These are phyloP conservation scores for Chiloscyllium punctatum DNA, from an alignment of 2,797 vertebrate genomes.

Conservation along the genomic window DNA sequence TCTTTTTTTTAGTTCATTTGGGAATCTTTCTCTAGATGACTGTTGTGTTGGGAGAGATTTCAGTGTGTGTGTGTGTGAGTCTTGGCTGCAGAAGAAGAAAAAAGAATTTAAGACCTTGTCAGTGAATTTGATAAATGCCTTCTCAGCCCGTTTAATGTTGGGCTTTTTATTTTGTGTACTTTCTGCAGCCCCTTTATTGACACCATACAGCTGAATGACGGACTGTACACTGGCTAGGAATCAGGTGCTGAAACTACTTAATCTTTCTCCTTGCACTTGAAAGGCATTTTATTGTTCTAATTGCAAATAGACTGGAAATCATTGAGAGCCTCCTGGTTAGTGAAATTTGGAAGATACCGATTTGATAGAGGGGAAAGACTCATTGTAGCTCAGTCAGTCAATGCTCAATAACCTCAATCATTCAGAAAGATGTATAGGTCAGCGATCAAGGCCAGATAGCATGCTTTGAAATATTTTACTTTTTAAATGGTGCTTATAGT, in stretches of 20 bases:
- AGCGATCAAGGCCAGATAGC: neutral
- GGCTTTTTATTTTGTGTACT: neutral
- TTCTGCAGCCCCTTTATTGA: neutral
- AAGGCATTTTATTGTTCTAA: neutral
- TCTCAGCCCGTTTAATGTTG: neutral
- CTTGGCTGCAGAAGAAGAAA: neutral
- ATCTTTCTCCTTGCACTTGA: neutral
- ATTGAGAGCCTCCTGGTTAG: neutral
- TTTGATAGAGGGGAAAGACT: neutral
- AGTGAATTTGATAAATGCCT: neutral
- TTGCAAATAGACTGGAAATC: neutral
- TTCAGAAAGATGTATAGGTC: neutral
- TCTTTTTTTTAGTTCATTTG: neutral
- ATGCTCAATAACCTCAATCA: neutral
- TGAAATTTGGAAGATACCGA: neutral
- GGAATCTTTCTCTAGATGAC: neutral
- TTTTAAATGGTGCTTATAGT: neutral
- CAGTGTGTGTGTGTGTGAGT: neutral
- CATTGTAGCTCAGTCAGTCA: neutral
- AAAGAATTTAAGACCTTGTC: neutral
- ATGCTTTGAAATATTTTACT: slow-evolving; percentile 25
- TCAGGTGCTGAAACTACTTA: neutral
- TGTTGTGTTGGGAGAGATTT: neutral
- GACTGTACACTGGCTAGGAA: neutral
- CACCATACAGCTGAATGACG: neutral